Conservation (phyloP, 2,113 vertebrate species). For the Chrysochloris asiatica region DNA sequence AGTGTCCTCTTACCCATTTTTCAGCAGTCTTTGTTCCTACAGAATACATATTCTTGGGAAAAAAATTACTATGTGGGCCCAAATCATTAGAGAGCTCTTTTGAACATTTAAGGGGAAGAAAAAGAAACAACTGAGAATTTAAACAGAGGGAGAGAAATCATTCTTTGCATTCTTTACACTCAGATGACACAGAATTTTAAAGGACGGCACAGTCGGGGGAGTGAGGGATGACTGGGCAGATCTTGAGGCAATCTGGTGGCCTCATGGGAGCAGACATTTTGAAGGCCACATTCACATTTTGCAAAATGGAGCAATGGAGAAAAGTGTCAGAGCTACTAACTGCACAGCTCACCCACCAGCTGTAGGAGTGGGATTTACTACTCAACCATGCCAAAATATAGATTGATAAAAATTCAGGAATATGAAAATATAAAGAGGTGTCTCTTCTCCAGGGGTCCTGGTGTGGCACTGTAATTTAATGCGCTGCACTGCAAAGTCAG, state of each 20-base stretch:
- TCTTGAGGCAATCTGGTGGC: constrained; percentile 62
- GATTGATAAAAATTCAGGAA: constrained; percentile 28
- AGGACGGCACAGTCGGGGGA: constrained; percentile 46
- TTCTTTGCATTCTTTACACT: constrained; percentile 48
- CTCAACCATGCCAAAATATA: neutral
- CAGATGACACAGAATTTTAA: constrained; percentile 67
- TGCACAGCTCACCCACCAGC: constrained; percentile 45
- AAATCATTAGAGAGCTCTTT: constrained; percentile 9
- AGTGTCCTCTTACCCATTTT: neutral
- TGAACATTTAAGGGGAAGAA: neutral
- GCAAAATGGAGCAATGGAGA: neutral
- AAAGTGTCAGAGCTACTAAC: constrained; percentile 35
- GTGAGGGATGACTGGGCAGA: constrained; percentile 65
- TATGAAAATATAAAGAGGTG: constrained; percentile 20
- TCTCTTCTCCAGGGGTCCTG: constrained; percentile 12
- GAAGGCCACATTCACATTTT: constrained; percentile 56
- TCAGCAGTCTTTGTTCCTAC: neutral
- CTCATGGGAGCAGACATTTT: constrained; percentile 17
- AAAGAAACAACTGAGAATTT: neutral
- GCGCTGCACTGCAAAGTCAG: no score
- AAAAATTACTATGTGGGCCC: neutral
- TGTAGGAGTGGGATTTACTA: constrained; percentile 53
- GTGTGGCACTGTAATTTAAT: no score
- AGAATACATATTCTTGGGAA: neutral
- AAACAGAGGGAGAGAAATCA: constrained; percentile 33